Conservation (phyloP, 2,113 vertebrate genomes). For the Ramphastos sulfuratus region DNA sequence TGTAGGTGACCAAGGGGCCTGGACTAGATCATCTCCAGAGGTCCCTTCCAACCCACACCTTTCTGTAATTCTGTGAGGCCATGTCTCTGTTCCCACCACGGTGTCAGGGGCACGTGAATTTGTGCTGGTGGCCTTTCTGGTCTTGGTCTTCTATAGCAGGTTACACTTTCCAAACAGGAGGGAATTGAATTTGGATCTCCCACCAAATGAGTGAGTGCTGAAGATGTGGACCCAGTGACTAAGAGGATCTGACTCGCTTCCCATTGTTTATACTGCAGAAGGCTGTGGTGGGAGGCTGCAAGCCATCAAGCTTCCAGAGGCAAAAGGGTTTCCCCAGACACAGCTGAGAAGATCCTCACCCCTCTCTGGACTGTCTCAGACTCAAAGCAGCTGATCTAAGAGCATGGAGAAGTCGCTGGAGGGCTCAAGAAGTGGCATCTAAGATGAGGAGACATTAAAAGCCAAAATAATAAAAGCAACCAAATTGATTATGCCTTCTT, state of each 20-base stretch:
- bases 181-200: not conserved
- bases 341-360: not conserved
- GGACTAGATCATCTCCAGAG: too few relatives aligned
- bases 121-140: rapidly evolving
- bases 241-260: constrained; percentile 6
- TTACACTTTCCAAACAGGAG: not conserved
- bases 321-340: not conserved
- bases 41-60: too few relatives aligned
- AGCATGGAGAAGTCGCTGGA: not conserved
- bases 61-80: too few relatives aligned
- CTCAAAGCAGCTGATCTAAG: not conserved
- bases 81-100: rapidly evolving
- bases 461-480: constrained; percentile 26
- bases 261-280: not conserved
- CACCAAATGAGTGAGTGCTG: not conserved
- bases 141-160: rapidly evolving
- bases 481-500: not conserved
- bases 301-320: not conserved
- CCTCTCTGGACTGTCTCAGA: not conserved
- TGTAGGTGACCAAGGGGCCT: not conserved
- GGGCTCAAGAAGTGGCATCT: not conserved
- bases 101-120: not conserved
- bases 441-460: constrained; percentile 5
- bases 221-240: not conserved
- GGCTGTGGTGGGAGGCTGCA: not conserved